These are phyloP conservation scores for Thysanoteuthis rhombus DNA, from an alignment of 2,888 invertebrate species.

Conservation along the genomic window DNA sequence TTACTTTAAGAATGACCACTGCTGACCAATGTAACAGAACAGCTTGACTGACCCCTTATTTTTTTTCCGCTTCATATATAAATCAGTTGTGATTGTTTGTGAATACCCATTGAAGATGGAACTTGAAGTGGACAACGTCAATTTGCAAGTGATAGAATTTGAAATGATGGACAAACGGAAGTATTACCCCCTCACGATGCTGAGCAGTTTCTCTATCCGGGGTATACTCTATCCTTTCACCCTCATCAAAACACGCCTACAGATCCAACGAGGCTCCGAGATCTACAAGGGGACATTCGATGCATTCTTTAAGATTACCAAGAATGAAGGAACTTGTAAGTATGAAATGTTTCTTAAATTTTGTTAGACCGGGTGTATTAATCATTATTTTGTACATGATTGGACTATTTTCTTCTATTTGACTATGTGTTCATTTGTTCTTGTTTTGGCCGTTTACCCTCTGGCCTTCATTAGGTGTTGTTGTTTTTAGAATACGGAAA, in stretches of 20 bases:
- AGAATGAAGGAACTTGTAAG: slow-evolving; percentile 77
- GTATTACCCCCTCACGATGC: slow-evolving; percentile 90
- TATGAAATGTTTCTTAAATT: slow-evolving; percentile 71
- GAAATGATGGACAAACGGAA: slow-evolving; percentile 97
- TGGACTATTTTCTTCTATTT: no score
- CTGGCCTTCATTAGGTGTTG: no score
- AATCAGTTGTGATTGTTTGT: not conserved
- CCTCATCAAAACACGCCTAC: slow-evolving; percentile 92
- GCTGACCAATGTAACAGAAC: not conserved
- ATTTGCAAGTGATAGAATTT: slow-evolving; percentile 85
- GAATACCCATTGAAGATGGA: not conserved
- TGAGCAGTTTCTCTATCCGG: slow-evolving; percentile 84
- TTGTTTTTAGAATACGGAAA: no score
- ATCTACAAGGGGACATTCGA: slow-evolving; percentile 84
- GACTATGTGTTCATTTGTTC: no score
- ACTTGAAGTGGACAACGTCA: slow-evolving; percentile 45
- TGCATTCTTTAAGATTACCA: slow-evolving; percentile 87
- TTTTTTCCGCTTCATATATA: not conserved
- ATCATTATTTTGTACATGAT: no score
- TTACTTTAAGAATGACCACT: not conserved
- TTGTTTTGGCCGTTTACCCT: no score
- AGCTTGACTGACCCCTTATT: not conserved
- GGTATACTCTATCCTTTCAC: slow-evolving; percentile 88
- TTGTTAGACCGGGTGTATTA: no score
- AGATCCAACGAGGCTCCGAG: slow-evolving; percentile 72